Evolutionary conservation across 2,888 invertebrate species (phyloP).

Genomic region (Pammene aurita): DNA sequence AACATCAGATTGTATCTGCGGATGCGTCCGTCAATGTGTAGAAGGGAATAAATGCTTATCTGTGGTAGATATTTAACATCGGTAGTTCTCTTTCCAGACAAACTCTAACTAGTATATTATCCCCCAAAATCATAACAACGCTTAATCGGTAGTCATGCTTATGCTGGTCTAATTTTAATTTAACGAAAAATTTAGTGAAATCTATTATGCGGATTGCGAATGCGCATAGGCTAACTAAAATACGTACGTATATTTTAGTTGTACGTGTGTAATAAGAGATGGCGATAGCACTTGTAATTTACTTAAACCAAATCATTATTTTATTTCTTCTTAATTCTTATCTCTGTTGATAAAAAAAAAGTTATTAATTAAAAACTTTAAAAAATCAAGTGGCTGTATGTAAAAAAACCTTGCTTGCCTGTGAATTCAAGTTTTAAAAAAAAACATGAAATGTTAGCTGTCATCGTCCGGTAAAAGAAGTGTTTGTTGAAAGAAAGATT

Average conservation of each 20-base stretch:
- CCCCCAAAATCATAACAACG: too few species aligned
- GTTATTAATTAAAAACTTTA: neutral
- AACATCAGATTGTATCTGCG: too few species aligned
- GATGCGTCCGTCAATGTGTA: too few species aligned
- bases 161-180: too few species aligned
- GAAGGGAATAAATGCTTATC: too few species aligned
- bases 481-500: constrained; percentile 34
- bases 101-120: too few species aligned
- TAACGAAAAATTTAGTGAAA: too few species aligned
- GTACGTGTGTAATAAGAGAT: neutral
- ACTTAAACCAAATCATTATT: neutral
- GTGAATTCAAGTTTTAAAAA: constrained; percentile 14
- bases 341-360: neutral
- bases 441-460: constrained; percentile 45
- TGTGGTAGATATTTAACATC: too few species aligned
- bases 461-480: constrained; percentile 47
- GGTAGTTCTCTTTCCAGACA: too few species aligned
- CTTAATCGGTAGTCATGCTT: too few species aligned
- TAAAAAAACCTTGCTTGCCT: neutral
- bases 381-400: neutral
- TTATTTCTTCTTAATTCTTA: neutral
- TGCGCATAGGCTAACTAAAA: too few species aligned
- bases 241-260: neutral
- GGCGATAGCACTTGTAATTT: neutral
- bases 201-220: neutral